A percentile compares a stretch with the other conserved stretches of the same genome.
Conservation (phyloP, 2,888 invertebrate species). For the Aphodius granarius region DNA sequence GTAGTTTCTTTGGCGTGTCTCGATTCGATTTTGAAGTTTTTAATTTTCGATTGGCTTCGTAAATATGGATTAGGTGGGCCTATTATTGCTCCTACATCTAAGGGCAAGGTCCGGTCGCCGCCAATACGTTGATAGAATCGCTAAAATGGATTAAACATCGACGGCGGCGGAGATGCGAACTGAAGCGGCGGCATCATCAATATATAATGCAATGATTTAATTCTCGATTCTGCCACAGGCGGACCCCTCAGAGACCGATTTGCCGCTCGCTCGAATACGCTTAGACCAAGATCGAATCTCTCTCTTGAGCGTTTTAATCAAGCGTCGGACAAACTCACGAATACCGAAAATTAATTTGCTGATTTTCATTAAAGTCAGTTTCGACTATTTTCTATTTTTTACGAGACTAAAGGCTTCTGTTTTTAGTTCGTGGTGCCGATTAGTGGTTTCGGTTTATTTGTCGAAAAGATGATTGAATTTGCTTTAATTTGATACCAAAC, state of each 20-base stretch:
- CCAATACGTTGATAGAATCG: background rate
- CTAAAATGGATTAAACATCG: background rate
- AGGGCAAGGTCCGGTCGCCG: background rate
- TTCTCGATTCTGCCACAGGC: conserved; percentile 1
- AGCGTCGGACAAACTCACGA: background rate
- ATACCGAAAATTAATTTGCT: background rate
- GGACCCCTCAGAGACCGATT: background rate
- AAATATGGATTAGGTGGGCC: background rate
- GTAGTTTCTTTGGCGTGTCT: background rate
- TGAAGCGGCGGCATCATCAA: background rate
- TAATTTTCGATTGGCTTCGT: background rate
- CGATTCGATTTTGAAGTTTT: background rate
- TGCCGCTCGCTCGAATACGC: background rate
- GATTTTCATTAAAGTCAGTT: background rate
- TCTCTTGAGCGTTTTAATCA: background rate
- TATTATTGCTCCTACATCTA: background rate
- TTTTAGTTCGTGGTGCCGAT: too few species aligned
- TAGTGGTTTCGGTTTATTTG: too few species aligned
- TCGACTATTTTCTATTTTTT: too few species aligned
- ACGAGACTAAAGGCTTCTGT: too few species aligned
- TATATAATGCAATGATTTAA: conserved; percentile 9
- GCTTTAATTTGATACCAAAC: background rate
- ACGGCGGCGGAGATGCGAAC: background rate
- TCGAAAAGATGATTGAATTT: too few species aligned
- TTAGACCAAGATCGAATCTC: background rate